Percentiles rank a stretch among this genome's conserved stretches.
Evolutionary conservation across 2,113 vertebrate genomes (phyloP).

Genomic region (Catharus fuscescens): DNA sequence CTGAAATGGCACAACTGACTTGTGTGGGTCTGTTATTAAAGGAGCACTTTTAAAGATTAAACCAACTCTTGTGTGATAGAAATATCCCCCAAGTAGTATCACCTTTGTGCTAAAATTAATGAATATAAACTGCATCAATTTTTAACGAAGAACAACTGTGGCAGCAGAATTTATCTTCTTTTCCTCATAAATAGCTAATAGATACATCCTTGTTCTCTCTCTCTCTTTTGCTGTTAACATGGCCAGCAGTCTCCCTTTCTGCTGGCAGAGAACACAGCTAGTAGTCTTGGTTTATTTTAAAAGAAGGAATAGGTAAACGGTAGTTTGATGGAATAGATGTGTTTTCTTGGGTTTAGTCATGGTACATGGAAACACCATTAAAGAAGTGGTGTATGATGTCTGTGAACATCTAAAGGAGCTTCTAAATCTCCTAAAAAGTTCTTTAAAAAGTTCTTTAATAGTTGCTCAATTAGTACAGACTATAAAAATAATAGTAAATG

Average conservation of each 20-base stretch:
- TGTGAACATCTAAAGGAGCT: background rate
- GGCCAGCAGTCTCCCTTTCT: background rate
- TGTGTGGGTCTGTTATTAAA: background rate
- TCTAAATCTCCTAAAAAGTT: background rate
- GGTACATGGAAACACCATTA: background rate
- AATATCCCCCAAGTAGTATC: background rate
- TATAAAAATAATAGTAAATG: background rate
- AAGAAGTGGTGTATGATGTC: background rate
- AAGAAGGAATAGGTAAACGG: background rate
- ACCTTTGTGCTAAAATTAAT: constrained; percentile 22
- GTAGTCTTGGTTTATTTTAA: background rate
- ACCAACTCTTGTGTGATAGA: background rate
- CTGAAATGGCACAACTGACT: background rate
- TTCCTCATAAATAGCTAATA: constrained; percentile 54
- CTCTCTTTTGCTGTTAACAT: background rate
- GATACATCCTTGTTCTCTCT: constrained; percentile 18
- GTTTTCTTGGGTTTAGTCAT: background rate
- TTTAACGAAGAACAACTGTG: constrained; percentile 28
- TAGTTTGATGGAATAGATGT: background rate
- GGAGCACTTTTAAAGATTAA: background rate
- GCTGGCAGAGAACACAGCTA: background rate
- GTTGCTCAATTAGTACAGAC: background rate
- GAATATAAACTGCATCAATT: constrained; percentile 33
- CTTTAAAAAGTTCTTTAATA: background rate
- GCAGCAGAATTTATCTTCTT: constrained; percentile 24